Conservation (phyloP, 2,797 vertebrate genomes). For the Mormyrus proboscirostris region DNA sequence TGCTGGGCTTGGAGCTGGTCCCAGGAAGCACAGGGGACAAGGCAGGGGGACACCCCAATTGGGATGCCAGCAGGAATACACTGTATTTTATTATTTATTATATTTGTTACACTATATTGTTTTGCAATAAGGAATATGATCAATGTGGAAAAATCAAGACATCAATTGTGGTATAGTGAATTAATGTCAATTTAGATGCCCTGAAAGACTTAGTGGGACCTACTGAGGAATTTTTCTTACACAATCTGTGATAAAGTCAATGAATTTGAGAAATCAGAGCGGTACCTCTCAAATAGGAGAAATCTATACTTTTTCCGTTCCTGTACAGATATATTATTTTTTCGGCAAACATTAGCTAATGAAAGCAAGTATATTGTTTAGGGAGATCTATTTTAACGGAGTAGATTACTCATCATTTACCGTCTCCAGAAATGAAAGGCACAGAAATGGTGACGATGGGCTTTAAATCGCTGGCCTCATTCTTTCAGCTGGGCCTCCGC, state of each 20-base stretch:
- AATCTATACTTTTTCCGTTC: background rate
- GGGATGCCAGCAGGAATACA: background rate
- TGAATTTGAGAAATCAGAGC: background rate
- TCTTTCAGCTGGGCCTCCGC: background rate
- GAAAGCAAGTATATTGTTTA: background rate
- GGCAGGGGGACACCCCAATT: background rate
- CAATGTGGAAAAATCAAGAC: background rate
- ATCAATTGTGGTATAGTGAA: background rate
- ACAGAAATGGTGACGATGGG: background rate
- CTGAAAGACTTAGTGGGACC: background rate
- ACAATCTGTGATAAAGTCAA: background rate
- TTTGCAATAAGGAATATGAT: background rate
- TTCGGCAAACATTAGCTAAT: constrained; percentile 33
- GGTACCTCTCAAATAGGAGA: background rate
- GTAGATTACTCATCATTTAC: constrained; percentile 1
- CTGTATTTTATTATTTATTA: background rate
- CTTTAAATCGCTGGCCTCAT: background rate
- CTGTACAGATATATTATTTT: background rate
- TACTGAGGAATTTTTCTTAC: background rate
- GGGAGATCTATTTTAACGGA: background rate
- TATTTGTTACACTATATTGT: background rate
- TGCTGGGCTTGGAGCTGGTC: background rate
- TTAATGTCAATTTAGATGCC: background rate
- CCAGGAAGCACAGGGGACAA: background rate
- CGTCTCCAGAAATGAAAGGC: background rate